Conservation (phyloP, 2,888 invertebrate species). For the Atethmia centrago region DNA sequence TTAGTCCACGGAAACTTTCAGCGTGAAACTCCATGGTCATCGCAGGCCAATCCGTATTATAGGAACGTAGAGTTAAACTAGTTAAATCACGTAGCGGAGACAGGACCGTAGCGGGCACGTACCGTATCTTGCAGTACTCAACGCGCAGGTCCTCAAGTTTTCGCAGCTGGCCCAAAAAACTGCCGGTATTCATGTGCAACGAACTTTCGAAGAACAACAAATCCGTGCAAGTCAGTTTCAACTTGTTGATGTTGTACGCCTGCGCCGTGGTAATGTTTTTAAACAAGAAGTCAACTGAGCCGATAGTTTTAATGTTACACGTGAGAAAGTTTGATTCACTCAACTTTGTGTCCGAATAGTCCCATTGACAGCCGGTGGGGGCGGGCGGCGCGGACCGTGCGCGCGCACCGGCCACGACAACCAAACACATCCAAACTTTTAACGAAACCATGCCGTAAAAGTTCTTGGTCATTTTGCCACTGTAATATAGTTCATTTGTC, state of each 20-base stretch:
- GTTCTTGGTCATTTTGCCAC: conserved; percentile 86
- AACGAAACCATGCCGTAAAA: conserved; percentile 88
- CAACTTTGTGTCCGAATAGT: conserved; percentile 90
- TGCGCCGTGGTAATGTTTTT: conserved; percentile 93
- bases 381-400: conserved; percentile 90
- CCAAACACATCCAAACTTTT: conserved; percentile 90
- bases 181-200: conserved; percentile 91
- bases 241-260: conserved; percentile 93
- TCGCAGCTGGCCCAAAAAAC: conserved; percentile 92
- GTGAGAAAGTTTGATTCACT: conserved; percentile 91
- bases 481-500: conserved; percentile 86
- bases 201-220: conserved; percentile 94
- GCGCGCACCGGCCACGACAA: conserved; percentile 88
- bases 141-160: conserved; percentile 93
- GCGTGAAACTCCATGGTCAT: conserved; percentile 94
- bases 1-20: conserved; percentile 93
- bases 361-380: conserved; percentile 94
- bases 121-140: conserved; percentile 94
- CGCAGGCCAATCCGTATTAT: conserved; percentile 94
- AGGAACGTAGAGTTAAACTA: conserved; percentile 93
- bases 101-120: conserved; percentile 93
- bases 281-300: conserved; percentile 92
- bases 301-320: conserved; percentile 94
- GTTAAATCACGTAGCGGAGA: conserved; percentile 92
- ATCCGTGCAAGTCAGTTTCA: conserved; percentile 93